A percentile compares a stretch with the other conserved stretches of the same genome.
phyloP scores from a whole-genome alignment of 2,888 invertebrate species.

The Luffia ferchaultella region DNA sequence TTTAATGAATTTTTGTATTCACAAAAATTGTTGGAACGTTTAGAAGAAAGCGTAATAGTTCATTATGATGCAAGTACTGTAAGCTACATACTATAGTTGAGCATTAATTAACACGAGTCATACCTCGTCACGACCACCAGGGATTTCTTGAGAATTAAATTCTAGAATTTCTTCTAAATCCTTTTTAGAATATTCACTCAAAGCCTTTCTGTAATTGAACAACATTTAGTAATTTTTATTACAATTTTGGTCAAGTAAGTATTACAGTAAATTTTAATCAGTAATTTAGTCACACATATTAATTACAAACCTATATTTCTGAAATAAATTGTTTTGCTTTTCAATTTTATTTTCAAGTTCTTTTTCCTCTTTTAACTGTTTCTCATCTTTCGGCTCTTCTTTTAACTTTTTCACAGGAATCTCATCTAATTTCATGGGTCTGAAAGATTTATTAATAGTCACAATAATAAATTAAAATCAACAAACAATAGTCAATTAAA shows the following conservation, averaged over 20 bases:
- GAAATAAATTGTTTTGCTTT: slow-evolving; percentile 73
- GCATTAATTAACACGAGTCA: no score
- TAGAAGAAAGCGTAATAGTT: no score
- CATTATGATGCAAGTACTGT: no score
- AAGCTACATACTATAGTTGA: no score
- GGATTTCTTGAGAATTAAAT: slow-evolving; percentile 75
- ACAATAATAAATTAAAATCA: no score
- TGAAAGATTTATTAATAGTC: no score
- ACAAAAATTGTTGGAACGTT: no score
- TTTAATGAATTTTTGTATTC: no score
- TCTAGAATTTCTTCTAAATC: slow-evolving; percentile 73
- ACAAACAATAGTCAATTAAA: no score
- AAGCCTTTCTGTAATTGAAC: slow-evolving; percentile 20
- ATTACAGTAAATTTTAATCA: neutral
- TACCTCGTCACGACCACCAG: slow-evolving; percentile 73
- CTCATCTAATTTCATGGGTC: slow-evolving; percentile 52
- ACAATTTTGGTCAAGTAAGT: neutral
- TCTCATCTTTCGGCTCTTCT: slow-evolving; percentile 63
- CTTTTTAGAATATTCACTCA: slow-evolving; percentile 62
- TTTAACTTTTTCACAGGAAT: slow-evolving; percentile 76
- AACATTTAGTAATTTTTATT: neutral
- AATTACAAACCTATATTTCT: slow-evolving; percentile 27
- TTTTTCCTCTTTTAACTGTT: slow-evolving; percentile 53
- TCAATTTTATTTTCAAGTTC: slow-evolving; percentile 68
- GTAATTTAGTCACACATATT: neutral